These are phyloP conservation scores for Cacoxenus indagator DNA, from an alignment of 2,888 invertebrate species.

Conservation along the genomic window DNA sequence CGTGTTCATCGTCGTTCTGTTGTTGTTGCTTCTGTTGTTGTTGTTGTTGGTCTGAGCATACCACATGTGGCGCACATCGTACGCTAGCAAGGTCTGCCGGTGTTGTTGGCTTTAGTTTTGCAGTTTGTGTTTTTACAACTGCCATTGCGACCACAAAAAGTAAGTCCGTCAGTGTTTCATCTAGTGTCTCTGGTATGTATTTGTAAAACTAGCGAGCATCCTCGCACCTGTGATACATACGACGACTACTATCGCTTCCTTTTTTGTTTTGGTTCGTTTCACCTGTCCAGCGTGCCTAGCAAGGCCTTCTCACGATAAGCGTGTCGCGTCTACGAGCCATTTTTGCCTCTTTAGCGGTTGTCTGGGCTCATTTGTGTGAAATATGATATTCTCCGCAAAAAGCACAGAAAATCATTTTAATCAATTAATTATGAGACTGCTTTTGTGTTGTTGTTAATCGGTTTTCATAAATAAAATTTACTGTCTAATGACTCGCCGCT, in stretches of 20 bases:
- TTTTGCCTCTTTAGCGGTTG: slow-evolving; percentile 64
- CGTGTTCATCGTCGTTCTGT: slow-evolving; percentile 50
- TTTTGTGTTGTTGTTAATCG: slow-evolving; percentile 52
- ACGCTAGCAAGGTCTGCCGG: slow-evolving; percentile 19
- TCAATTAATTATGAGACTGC: slow-evolving; percentile 61
- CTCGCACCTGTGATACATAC: slow-evolving; percentile 29
- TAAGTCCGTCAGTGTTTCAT: slow-evolving; percentile 37
- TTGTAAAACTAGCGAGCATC: slow-evolving; percentile 31
- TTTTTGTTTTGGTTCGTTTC: slow-evolving; percentile 30
- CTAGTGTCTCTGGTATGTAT: slow-evolving; percentile 19
- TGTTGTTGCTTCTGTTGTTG: slow-evolving; percentile 13
- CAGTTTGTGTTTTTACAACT: slow-evolving; percentile 39
- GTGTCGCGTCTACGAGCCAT: slow-evolving; percentile 34
- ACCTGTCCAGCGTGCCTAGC: slow-evolving; percentile 5
- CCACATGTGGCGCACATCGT: slow-evolving; percentile 39
- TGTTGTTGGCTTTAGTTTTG: slow-evolving; percentile 16
- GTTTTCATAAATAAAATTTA: slow-evolving; percentile 30
- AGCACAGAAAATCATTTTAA: slow-evolving; percentile 63
- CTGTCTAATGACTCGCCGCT: not conserved
- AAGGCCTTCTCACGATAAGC: slow-evolving; percentile 32
- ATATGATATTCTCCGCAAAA: slow-evolving; percentile 65
- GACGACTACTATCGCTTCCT: not conserved
- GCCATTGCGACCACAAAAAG: slow-evolving; percentile 55
- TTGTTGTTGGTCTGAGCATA: slow-evolving; percentile 15
- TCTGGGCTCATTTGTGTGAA: slow-evolving; percentile 65